These are phyloP conservation scores for Centrocercus urophasianus DNA, from an alignment of 2,113 vertebrate species.

Conservation along the genomic window DNA sequence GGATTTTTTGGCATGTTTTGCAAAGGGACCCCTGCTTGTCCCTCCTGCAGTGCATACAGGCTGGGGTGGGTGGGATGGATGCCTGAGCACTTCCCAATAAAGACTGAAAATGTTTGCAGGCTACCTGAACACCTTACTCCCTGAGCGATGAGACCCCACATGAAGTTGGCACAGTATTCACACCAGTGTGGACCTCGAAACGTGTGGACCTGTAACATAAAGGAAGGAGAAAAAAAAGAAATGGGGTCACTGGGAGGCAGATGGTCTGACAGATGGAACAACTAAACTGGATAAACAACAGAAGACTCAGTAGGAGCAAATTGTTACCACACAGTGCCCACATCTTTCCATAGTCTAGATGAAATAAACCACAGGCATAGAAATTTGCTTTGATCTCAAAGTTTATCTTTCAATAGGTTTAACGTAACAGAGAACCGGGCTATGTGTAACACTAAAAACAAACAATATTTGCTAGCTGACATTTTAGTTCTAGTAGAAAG, in stretches of 20 bases:
- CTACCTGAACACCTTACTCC: slow-evolving; percentile 97
- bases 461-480: not conserved
- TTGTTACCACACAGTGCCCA: slow-evolving; percentile 3
- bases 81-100: not conserved
- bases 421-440: not conserved
- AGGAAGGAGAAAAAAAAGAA: not conserved
- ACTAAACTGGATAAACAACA: slow-evolving; percentile 48
- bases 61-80: not conserved
- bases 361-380: slow-evolving; percentile 41
- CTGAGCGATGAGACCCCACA: slow-evolving; percentile 99
- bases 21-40: not conserved
- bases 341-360: not conserved
- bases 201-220: slow-evolving; percentile 88
- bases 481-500: not conserved
- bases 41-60: not conserved
- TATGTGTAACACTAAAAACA: not conserved
- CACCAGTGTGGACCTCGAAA: slow-evolving; percentile 98
- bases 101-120: not conserved
- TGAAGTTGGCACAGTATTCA: slow-evolving; percentile 98
- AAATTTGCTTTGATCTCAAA: slow-evolving; percentile 50
- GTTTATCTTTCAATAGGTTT: slow-evolving; percentile 41
- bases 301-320: slow-evolving; percentile 19
- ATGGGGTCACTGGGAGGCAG: slow-evolving; percentile 51
- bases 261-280: slow-evolving; percentile 60
- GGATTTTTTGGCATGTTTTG: not conserved